These are phyloP conservation scores for Lasioglossum vierecki DNA, from an alignment of 2,888 invertebrate species.

Conservation along the genomic window DNA sequence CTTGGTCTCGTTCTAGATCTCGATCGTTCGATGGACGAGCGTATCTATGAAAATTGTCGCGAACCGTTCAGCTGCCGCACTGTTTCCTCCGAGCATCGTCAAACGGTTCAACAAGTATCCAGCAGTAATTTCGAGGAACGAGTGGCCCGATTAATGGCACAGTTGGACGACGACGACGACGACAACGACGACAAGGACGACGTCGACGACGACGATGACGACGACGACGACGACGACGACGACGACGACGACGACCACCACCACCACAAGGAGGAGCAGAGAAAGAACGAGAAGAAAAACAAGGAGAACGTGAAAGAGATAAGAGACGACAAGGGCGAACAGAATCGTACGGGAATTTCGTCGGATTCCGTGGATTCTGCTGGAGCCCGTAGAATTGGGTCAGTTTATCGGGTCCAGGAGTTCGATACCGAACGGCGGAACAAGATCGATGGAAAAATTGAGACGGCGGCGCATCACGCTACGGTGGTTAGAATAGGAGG, in stretches of 20 bases:
- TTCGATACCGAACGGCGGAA: conserved; percentile 25
- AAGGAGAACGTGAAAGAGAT: not conserved
- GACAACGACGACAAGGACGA: not conserved
- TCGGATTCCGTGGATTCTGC: conserved; percentile 54
- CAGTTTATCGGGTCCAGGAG: conserved; percentile 59
- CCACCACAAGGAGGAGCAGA: not conserved
- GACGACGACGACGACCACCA: not conserved
- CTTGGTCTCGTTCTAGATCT: conserved; percentile 51
- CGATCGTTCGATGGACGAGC: conserved; percentile 77
- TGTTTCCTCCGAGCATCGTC: not conserved
- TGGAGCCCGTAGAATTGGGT: conserved; percentile 56
- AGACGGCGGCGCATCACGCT: conserved; percentile 3
- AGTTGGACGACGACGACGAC: conserved; percentile 72
- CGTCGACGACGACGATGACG: conserved; percentile 59
- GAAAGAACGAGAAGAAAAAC: not conserved
- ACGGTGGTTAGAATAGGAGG: conserved; percentile 47
- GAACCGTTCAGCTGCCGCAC: conserved; percentile 61
- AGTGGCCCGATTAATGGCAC: conserved; percentile 79
- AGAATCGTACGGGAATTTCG: conserved; percentile 57
- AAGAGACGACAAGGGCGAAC: not conserved
- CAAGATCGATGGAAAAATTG: not conserved
- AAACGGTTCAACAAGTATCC: conserved; percentile 8
- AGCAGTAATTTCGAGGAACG: conserved; percentile 76
- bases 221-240: conserved; percentile 76
- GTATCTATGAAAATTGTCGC: conserved; percentile 79